These are phyloP conservation scores for Lycodopsis pacificus DNA, from an alignment of 2,797 vertebrate genomes.

Conservation along the genomic window DNA sequence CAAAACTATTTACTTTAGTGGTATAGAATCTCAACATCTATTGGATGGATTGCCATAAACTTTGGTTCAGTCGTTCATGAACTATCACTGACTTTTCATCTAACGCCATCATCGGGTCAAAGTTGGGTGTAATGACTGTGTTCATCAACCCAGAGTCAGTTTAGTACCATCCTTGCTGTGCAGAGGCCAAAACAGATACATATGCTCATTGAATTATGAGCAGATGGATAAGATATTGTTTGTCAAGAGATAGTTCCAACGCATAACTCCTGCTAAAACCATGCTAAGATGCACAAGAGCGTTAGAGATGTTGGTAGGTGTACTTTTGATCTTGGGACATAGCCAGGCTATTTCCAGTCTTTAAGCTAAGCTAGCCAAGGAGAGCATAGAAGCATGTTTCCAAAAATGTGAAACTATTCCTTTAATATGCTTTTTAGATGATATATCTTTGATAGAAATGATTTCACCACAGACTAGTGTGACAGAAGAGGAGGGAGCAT, in stretches of 20 bases:
- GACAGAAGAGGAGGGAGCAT: not conserved
- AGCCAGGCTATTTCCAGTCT: not conserved
- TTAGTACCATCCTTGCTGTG: too few relatives aligned
- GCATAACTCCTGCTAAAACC: not conserved
- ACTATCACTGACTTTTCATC: too few relatives aligned
- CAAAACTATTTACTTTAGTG: too few relatives aligned
- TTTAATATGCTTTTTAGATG: not conserved
- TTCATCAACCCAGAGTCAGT: too few relatives aligned
- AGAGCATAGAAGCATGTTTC: not conserved
- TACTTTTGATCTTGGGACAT: not conserved
- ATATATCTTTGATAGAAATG: not conserved
- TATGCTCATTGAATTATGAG: not conserved
- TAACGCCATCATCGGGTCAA: too few relatives aligned
- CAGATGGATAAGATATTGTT: not conserved
- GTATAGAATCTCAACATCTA: too few relatives aligned
- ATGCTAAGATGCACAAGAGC: too few relatives aligned
- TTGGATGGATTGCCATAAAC: too few relatives aligned
- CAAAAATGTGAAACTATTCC: not conserved
- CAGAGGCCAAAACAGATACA: not conserved
- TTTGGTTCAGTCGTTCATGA: too few relatives aligned
- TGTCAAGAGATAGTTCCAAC: too few relatives aligned
- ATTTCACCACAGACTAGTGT: not conserved
- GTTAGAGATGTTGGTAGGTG: not conserved
- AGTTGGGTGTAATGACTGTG: not conserved
- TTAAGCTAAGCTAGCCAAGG: not conserved